Base-by-base conservation (phyloP, 2,888 invertebrate genomes). In the Zele albiditarsus region DNA sequence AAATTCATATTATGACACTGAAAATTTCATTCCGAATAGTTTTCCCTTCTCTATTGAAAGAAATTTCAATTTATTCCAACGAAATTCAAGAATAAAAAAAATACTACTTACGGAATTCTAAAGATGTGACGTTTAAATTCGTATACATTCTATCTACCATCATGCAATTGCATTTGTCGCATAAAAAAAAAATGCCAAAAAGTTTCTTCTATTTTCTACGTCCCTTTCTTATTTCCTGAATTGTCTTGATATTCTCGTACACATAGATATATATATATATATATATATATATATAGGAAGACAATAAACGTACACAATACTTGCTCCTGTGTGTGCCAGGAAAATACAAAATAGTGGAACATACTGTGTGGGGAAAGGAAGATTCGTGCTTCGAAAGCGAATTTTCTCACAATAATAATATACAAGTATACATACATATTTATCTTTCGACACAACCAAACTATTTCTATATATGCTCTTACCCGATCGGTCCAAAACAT, bases 181-280 rank as follows among this genome's bases (percentile, higher is more conserved):
- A 63, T 38, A 20, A n/a, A 63, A 63, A 60, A 27, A 60, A 62
- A 62, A 23, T n/a, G 53, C n/a, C 20, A 20, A 20, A 28, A 23
- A 63, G 76, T 66, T 68, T 68, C 68, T 27, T 72, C 42, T 49
- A 38, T 60, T 66, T 23, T 57, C 28, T n/a, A 23, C 31, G n/a
- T 49, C n/a, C 60, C 65, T 63, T 62, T 27, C 6, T 69, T 33
- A 27, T 23, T 28, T 58, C 20, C n/a, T 33, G 20, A 71, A 63
- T 63, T n/a, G 38, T 38, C 63, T 63, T n/a, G 63, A 63, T 31
- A 33, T 23, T 31, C 38, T 8, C 33, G 12, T 38, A 2, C 8
- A 53, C 4, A 53, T 12, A 12, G 5, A 31, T 8, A 2, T n/a
- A 23, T 23, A 53, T 16, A 31, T 8, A 2, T n/a, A 23, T 23